Evolutionary conservation across 2,113 vertebrate genomes (phyloP), one percentile per base, ranked within the genome.

Genomic region (Athene cunicularia): DNA sequence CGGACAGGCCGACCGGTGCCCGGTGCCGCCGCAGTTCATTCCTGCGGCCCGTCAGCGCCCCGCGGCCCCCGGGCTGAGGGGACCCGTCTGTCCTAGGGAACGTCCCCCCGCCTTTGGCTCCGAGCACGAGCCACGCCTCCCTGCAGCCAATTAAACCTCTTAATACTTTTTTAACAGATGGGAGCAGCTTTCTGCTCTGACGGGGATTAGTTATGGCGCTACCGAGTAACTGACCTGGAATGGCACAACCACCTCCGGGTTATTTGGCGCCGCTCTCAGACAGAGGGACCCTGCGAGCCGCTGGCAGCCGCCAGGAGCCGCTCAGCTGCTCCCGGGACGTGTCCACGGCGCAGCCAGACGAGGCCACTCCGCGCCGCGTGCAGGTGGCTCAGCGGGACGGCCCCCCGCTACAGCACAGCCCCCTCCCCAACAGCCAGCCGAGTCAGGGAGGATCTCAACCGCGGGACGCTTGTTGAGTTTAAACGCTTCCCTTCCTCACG

Each of bases 401-500:
- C 89, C 41, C 63, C 32, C 95, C 63, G 49, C 80, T 27, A 56
- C 80, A 89, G 95, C 5, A 47, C 90, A 93, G 94, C 95, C 56
- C 67, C 77, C 60, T 24, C 92, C 50, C 94, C 35, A 50, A 59
- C 58, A 47, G 58, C 66, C 50, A 67, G 92, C 87, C 3, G 47
- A 88, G 83, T 33, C 52, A 30, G 86, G 93, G 83, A 59, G 73
- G 7, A 3, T n/a, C 79, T 81, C 96, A 80, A 88, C 71, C 83
- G 60, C 83, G 39, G 79, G 80, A 92, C 80, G 13, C 45, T 24
- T 80, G 5, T 24, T 59, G 90, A 47, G 95, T 70, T 59, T 5
- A 50, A 12, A n/a, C 4, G 18, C 63, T 66, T 17, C 10, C 63
- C 95, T 63, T 50, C 35, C 63, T 49, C 87, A 3, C 1, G 8